Conservation (phyloP, 2,113 vertebrate species). For the Suncus etruscus region DNA sequence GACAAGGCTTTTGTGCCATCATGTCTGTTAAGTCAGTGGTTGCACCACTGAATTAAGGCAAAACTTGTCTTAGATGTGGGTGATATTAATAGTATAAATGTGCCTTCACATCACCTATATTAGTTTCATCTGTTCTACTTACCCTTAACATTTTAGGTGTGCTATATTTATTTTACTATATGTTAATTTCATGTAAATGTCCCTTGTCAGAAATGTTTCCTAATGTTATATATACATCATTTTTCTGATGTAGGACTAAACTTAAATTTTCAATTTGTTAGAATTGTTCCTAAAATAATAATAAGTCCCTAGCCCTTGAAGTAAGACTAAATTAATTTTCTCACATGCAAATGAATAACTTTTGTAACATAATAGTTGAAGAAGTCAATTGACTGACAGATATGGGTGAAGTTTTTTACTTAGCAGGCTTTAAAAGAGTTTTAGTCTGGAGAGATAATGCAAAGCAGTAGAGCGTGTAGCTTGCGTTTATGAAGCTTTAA, state of each 20-base stretch:
- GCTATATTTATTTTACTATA: neutral
- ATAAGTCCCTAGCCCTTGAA: neutral
- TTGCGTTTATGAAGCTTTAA: too few species aligned
- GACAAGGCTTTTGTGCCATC: neutral
- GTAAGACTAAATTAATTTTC: neutral
- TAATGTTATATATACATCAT: neutral
- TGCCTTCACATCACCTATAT: neutral
- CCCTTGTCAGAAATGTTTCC: neutral
- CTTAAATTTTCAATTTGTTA: conserved; percentile 12
- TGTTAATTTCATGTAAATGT: neutral
- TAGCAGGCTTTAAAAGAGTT: too few species aligned
- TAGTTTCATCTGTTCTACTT: neutral
- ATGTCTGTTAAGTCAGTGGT: neutral
- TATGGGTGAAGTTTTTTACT: neutral
- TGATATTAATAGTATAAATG: neutral
- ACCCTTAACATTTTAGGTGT: neutral
- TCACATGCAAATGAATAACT: neutral
- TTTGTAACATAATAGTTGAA: conserved; percentile 14
- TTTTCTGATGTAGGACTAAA: conserved; percentile 40
- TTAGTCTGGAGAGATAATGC: too few species aligned
- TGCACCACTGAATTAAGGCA: too few species aligned
- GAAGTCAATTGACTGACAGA: neutral
- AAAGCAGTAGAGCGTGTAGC: too few species aligned
- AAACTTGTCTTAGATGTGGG: neutral
- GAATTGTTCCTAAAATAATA: conserved; percentile 49